Base-by-base conservation (phyloP, 2,888 invertebrate genomes). In the Harpalus rubripes region DNA sequence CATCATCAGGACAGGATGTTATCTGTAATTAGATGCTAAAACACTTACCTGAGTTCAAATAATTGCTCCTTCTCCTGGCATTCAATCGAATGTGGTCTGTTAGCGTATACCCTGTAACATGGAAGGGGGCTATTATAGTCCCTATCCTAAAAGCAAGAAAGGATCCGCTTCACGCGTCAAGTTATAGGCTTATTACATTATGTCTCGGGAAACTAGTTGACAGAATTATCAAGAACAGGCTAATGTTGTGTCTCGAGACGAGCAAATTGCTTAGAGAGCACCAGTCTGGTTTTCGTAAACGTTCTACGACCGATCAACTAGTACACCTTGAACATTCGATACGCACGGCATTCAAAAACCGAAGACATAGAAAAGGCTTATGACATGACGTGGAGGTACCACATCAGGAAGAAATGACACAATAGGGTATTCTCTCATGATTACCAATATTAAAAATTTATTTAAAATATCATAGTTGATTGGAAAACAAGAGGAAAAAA, bases 101-200 rank as follows among this genome's bases (percentile, higher is more conserved):
- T 15, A 18, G 61, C 1, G 10, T 4, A 7, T 65, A 65, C 1
- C 65, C 32, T n/a, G 12, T 10, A 10, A 5, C 3, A n/a, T 65
- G 65, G 65, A 65, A 65, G n/a, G n/a, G 32, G 32, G 65, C 65
- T 22, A 26, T 65, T 26, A 12, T 65, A n/a, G 39, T 26, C 8
- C 65, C 65, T 26, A 65, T 65, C 6, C 65, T 12, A 4, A 65
- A 65, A n/a, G 12, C 32, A 10, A 32, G 65, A n/a, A 65, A 65
- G 8, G 65, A 65, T 26, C 65, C 65, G 10, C 32, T 32, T 5
- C 10, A 0, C n/a, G 32, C 65, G n/a, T 65, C 65, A 10, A 65
- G 39, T 32, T 65, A 65, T 65, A 65, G 65, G 39, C 32, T 12
- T 10, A 65, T 65, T 26, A 65, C 65, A 32, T 32, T 8, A 8